Evolutionary conservation across 2,797 vertebrate genomes (phyloP).

Genomic region (Pangasius krempfi): DNA sequence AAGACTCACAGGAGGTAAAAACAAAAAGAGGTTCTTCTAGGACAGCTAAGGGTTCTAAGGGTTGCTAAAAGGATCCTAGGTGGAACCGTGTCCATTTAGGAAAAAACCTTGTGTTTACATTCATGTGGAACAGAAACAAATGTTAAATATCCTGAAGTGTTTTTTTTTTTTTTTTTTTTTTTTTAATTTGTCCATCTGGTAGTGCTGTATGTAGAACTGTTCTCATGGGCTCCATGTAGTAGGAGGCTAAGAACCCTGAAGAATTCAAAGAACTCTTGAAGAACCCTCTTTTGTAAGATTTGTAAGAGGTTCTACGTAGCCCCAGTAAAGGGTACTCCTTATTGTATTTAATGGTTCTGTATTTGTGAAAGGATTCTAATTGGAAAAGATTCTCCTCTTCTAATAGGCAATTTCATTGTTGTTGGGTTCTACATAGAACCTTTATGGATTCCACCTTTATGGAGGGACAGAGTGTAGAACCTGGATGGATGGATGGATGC

Average conservation of each 20-base stretch:
- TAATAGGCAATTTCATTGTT: not conserved
- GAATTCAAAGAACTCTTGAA: not conserved
- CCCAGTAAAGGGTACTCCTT: not conserved
- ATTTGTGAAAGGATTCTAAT: not conserved
- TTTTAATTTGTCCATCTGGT: too few species aligned
- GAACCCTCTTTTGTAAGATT: not conserved
- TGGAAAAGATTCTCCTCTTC: not conserved
- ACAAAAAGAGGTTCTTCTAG: not conserved
- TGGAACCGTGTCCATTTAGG: not conserved
- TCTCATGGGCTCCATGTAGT: not conserved
- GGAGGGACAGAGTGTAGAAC: not conserved
- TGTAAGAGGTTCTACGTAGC: not conserved
- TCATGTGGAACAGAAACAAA: not conserved
- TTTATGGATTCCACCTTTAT: not conserved
- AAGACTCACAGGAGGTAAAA: not conserved
- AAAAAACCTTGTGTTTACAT: not conserved
- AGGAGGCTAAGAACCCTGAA: not conserved
- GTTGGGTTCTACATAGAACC: not conserved
- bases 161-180: not conserved
- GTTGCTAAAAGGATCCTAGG: not conserved
- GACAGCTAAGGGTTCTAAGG: not conserved
- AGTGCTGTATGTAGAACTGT: not conserved
- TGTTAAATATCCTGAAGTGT: not conserved
- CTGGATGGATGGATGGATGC: not conserved
- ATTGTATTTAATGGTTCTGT: not conserved